These are phyloP conservation scores for Rugalucina vietnamica DNA, from an alignment of 2,888 invertebrate species.

Conservation along the genomic window DNA sequence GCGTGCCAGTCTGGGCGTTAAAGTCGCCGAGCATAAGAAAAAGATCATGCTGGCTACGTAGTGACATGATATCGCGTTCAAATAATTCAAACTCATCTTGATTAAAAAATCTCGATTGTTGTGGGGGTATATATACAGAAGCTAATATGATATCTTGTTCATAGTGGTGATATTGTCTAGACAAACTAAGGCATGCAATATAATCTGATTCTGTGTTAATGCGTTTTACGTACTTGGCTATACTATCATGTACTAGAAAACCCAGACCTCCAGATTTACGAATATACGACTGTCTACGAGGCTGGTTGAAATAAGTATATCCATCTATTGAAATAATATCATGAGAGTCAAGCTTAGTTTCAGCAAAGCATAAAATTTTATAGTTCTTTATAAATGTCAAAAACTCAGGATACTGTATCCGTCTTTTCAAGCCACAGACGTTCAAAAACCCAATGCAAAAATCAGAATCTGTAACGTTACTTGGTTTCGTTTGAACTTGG, in stretches of 20 bases:
- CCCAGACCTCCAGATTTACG: constrained; percentile 16
- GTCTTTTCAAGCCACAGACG: no score
- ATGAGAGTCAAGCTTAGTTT: no score
- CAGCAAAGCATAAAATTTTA: no score
- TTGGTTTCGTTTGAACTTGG: no score
- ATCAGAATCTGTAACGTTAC: no score
- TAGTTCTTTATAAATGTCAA: no score
- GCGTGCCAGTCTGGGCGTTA: constrained; percentile 13
- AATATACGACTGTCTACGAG: constrained; percentile 1
- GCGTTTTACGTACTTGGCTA: neutral
- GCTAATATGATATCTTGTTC: constrained; percentile 20
- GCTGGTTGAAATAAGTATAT: constrained; percentile 3
- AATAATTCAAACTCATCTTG: constrained; percentile 23
- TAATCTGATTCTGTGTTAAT: constrained; percentile 2
- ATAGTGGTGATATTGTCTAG: neutral
- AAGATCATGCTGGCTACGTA: neutral
- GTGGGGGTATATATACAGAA: constrained; percentile 9
- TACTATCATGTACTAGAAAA: neutral
- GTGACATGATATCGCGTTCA: neutral
- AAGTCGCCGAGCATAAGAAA: constrained; percentile 7
- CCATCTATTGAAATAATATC: constrained; percentile 2
- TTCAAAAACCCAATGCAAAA: no score
- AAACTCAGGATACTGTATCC: no score
- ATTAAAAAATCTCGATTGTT: constrained; percentile 18
- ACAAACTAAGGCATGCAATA: neutral